A percentile compares a stretch with the other conserved stretches of the same genome.
Evolutionary conservation across 1,140 invertebrate genomes (phyloP).

Genomic region (Cylas formicarius): DNA sequence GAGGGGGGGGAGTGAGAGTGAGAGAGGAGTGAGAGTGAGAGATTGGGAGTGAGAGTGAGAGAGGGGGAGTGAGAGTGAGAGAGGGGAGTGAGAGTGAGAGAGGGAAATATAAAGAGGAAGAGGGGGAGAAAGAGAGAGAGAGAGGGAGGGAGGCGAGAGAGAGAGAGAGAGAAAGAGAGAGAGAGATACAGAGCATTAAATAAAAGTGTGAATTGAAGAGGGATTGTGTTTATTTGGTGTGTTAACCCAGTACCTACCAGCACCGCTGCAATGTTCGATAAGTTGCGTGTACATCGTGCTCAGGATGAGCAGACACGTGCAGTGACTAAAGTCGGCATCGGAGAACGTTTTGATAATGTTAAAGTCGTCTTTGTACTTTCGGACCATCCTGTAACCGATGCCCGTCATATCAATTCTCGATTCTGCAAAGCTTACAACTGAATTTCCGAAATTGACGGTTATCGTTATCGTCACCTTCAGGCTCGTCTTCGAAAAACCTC

Average conservation of each 20-base stretch:
- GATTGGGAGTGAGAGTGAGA: not conserved
- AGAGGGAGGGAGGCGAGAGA: too few relatives aligned
- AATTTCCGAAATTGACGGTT: too few relatives aligned
- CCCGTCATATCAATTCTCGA: too few relatives aligned
- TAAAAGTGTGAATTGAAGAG: not conserved
- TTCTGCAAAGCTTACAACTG: too few relatives aligned
- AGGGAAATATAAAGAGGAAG: too few relatives aligned
- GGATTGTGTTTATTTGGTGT: too few relatives aligned
- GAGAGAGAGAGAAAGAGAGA: not conserved
- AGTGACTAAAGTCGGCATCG: constrained; percentile 43
- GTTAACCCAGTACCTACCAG: constrained; percentile 40
- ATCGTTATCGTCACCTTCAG: too few relatives aligned
- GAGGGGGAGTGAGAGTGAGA: constrained; percentile 1
- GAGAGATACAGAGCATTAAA: not conserved
- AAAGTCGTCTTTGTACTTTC: constrained; percentile 29
- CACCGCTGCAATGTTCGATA: constrained; percentile 50
- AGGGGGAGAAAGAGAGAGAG: too few relatives aligned
- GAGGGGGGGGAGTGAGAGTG: not conserved
- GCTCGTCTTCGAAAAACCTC: too few relatives aligned
- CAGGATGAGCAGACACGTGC: constrained; percentile 50
- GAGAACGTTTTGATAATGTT: constrained; percentile 41
- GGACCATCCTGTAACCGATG: constrained; percentile 33
- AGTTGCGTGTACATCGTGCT: constrained; percentile 50
- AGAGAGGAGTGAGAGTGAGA: not conserved
- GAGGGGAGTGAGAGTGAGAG: too few relatives aligned